A percentile compares a stretch with the other conserved stretches of the same genome.
These are phyloP conservation scores for Brenthis daphne DNA, from an alignment of 2,888 invertebrate species.

Conservation along the genomic window DNA sequence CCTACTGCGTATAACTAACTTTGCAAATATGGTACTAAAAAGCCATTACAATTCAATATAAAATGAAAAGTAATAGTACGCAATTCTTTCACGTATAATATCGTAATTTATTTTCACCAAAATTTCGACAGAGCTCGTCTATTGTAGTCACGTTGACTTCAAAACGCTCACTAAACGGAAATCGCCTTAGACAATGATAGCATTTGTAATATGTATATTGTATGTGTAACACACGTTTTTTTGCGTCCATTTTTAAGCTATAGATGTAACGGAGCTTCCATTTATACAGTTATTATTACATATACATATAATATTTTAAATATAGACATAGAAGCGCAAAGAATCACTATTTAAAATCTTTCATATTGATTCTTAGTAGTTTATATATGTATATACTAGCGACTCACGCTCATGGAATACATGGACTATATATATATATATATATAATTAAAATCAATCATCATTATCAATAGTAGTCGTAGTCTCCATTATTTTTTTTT, in stretches of 20 bases:
- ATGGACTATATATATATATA: no score
- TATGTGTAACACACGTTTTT: slow-evolving; percentile 8
- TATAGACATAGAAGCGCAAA: no score
- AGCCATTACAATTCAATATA: neutral
- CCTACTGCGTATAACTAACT: no score
- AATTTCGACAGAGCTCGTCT: slow-evolving; percentile 1
- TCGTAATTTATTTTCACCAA: neutral
- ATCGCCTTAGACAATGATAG: slow-evolving; percentile 7
- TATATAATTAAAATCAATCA: no score
- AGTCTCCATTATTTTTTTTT: no score
- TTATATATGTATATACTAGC: no score
- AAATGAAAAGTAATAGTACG: neutral
- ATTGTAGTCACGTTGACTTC: slow-evolving; percentile 15
- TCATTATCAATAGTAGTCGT: no score
- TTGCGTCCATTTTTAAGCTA: neutral
- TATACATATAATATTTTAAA: neutral
- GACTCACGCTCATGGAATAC: no score
- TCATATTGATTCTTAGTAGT: no score
- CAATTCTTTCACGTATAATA: slow-evolving; percentile 5
- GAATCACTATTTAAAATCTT: no score
- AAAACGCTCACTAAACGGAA: slow-evolving; percentile 9
- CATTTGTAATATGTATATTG: neutral
- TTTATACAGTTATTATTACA: neutral
- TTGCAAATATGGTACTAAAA: neutral
- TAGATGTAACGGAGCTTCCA: neutral